These are phyloP conservation scores for Rhynchophorus ferrugineus DNA, from an alignment of 1,140 invertebrate genomes.

Conservation along the genomic window DNA sequence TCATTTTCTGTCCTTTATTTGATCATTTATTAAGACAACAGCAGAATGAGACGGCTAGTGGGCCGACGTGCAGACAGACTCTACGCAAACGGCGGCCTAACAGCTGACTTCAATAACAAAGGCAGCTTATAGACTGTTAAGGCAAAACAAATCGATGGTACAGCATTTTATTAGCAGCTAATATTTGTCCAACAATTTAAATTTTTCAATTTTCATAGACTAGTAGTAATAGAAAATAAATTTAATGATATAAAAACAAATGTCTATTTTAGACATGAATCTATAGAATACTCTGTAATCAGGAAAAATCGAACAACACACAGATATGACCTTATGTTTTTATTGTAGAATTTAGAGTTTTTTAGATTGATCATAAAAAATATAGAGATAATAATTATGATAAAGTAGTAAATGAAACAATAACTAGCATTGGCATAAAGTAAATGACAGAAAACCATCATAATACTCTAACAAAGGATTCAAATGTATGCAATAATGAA, in stretches of 20 bases:
- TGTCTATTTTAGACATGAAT: neutral
- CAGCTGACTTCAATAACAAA: slow-evolving; percentile 32
- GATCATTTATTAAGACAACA: no score
- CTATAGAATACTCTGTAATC: neutral
- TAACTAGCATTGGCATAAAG: slow-evolving; percentile 5
- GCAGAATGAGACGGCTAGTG: neutral
- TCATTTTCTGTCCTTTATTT: no score
- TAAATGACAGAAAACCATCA: slow-evolving; percentile 18
- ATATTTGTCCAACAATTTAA: neutral
- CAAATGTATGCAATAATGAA: neutral
- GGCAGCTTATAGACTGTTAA: slow-evolving; percentile 1
- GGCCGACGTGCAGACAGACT: neutral
- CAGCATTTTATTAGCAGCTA: slow-evolving; percentile 4
- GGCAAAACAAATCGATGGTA: slow-evolving; percentile 8
- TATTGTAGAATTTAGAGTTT: neutral
- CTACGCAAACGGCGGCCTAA: slow-evolving; percentile 8
- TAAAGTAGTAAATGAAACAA: neutral
- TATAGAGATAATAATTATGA: neutral
- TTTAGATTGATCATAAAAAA: neutral
- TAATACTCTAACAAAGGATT: slow-evolving; percentile 21
- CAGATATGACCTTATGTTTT: neutral
- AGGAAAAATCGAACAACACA: slow-evolving; percentile 1
- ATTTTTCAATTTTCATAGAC: neutral
- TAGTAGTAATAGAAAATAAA: neutral
- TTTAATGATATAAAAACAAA: neutral